Base-by-base conservation (phyloP, 1,140 invertebrate genomes). In the Frieseomelitta varia region DNA sequence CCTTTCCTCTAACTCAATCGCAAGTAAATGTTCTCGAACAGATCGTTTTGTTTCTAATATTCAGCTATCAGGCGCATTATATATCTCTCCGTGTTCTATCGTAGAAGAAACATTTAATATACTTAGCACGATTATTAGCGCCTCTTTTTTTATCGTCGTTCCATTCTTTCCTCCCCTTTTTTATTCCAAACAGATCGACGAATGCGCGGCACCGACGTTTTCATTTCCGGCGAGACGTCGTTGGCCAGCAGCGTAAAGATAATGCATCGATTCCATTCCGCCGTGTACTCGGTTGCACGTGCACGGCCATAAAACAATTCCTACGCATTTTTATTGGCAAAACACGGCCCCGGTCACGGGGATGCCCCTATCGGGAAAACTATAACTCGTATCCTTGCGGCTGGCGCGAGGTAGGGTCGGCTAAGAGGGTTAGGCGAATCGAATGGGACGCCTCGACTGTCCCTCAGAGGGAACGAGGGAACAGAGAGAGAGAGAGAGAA, bases 211-310 rank as follows among this genome's bases (percentile, higher is more conserved):
- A 67, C 68, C 74, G 61, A 61, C 75, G 79, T 77, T 90, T 89
- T 89, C 88, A 90, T 90, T 90, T 90, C 88, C 88, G 81, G 63
- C 30, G 27, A 63, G 61, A 67, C 76, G 79, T 67, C 85, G 56
- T 85, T 76, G 85, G 67, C 81, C 73, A 77, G 34, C 24, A 34
- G 61, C 75, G 76, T 77, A 65, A 87, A 77, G 63, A 90, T 89
- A 89, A 90, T 85, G 87, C 68, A 75, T 88, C 87, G 85, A 89
- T 85, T 82, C 71, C 67, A 76, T 79, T 79, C 67, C 65, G 51
- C 21, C 21, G 24, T 53, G 15, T 27, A 55, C 24, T 71, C 51
- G 10, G 15, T 17, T 10, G 12, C 34, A 34, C 51, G 63, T 58
- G 61, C 61, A 47, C 15, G 47, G 27, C 78, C 74, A 69, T 88